Evolutionary conservation across 2,888 invertebrate genomes (phyloP).

Genomic region (Tetragonisca angustula): DNA sequence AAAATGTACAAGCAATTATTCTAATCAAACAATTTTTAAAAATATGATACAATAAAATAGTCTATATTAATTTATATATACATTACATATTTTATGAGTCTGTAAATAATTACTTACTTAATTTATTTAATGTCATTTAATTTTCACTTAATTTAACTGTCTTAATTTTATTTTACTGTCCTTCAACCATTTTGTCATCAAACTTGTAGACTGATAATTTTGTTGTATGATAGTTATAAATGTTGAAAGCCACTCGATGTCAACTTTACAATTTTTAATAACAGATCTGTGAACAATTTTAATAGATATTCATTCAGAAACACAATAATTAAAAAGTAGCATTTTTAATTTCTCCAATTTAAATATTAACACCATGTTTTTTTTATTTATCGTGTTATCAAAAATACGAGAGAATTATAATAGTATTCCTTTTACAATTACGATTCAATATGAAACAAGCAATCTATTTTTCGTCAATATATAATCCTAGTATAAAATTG

Average conservation of each 20-base stretch:
- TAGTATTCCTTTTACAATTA: neutral
- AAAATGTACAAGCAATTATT: neutral
- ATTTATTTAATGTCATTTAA: neutral
- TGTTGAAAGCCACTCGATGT: slow-evolving; percentile 75
- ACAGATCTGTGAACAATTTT: slow-evolving; percentile 65
- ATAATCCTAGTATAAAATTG: neutral
- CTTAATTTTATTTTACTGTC: slow-evolving; percentile 45
- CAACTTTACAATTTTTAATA: slow-evolving; percentile 53
- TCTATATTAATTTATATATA: neutral
- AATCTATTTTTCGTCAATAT: neutral
- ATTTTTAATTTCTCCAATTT: neutral
- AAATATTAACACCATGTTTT: neutral
- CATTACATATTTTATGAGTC: neutral
- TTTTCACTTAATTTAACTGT: neutral
- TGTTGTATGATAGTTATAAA: slow-evolving; percentile 73
- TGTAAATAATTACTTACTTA: neutral
- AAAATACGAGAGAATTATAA: neutral
- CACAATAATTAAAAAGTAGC: neutral
- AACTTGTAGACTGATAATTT: slow-evolving; percentile 67
- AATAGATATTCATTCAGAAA: neutral
- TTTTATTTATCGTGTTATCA: neutral
- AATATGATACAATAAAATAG: neutral
- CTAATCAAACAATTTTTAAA: neutral
- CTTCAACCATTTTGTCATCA: slow-evolving; percentile 78
- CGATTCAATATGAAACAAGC: neutral